A percentile compares a stretch with the other conserved stretches of the same genome.
Conservation (phyloP, 2,888 invertebrate genomes). For the Desoria tigrina region DNA sequence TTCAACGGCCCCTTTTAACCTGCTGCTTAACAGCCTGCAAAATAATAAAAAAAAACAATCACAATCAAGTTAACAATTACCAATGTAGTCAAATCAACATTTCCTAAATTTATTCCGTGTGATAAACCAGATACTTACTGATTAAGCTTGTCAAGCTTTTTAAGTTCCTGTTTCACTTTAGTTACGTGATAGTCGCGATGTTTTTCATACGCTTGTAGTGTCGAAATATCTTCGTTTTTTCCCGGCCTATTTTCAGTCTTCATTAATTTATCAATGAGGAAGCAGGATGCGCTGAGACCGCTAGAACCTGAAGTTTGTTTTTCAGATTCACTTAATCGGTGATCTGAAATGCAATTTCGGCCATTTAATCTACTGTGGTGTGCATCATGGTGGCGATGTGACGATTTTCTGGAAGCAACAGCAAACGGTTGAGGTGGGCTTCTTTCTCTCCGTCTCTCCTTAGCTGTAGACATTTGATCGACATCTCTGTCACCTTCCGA, state of each 20-base stretch:
- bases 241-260: slow-evolving; percentile 12
- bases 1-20: not conserved
- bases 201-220: slow-evolving; percentile 23
- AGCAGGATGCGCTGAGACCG: slow-evolving; percentile 35
- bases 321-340: not conserved
- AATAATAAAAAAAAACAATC: no score
- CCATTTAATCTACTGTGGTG: slow-evolving; percentile 5
- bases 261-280: slow-evolving; percentile 24
- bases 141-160: slow-evolving; percentile 30
- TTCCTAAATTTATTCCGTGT: no score
- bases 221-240: slow-evolving; percentile 14
- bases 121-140: slow-evolving; percentile 15
- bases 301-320: slow-evolving; percentile 22
- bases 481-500: not conserved
- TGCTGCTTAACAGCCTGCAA: slow-evolving; percentile 1
- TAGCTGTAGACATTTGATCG: not conserved
- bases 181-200: slow-evolving; percentile 33
- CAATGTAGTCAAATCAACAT: no score
- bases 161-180: slow-evolving; percentile 30
- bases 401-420: not conserved
- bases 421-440: slow-evolving; percentile 7
- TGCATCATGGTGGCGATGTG: not conserved
- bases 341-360: not conserved
- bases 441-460: not conserved
- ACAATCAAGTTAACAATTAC: no score